Base-by-base conservation (phyloP, 1,140 invertebrate species). In the Dufourea novaeangliae region DNA sequence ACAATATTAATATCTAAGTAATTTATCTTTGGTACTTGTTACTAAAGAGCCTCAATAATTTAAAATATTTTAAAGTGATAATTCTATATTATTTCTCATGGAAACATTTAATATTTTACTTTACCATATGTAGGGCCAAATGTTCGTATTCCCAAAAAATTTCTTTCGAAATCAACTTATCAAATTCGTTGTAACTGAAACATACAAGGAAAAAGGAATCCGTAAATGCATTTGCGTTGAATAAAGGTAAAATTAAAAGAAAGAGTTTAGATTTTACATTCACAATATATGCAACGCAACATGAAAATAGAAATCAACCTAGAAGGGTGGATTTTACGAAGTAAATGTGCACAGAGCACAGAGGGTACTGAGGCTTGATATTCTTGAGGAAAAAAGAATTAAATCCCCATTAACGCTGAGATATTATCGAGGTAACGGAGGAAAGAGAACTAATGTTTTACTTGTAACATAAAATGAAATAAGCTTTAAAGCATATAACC, bases 221-320 rank as follows among this genome's bases (percentile, higher is more conserved):
- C 92, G 88, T 39, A 71, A 88, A 63, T 94, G 93, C 78, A 83
- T 84, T 12, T 68, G 90, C 17, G 94, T 93, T 80, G 46, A 79
- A 5, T 93, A 93, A 69, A 81, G 79, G 17, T 6, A 22, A 6
- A 62, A 39, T n/a, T 25, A 17, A 6, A 66, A 50, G 8, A 6
- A 12, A 37, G n/a, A 50, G 20, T 86, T 85, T 2, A 91, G 92
- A 7, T 93, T 93, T 7, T 92, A 93, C 82, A 56, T 87, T 12
- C 94, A 93, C 82, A 76, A 89, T 8, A 73, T 86, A 11, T 94
- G 93, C 84, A 41, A 83, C 25, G 92, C 91, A 92, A 11, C 88
- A 79, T 10, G 86, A 79, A n/a, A 93, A 93, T 52, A 79, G 94
- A n/a, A 80, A 88, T 6, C 90, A 93, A 82, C 90, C 88, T 82